phyloP scores from a whole-genome alignment of 2,888 invertebrate species.

The Drosophila picticornis region DNA sequence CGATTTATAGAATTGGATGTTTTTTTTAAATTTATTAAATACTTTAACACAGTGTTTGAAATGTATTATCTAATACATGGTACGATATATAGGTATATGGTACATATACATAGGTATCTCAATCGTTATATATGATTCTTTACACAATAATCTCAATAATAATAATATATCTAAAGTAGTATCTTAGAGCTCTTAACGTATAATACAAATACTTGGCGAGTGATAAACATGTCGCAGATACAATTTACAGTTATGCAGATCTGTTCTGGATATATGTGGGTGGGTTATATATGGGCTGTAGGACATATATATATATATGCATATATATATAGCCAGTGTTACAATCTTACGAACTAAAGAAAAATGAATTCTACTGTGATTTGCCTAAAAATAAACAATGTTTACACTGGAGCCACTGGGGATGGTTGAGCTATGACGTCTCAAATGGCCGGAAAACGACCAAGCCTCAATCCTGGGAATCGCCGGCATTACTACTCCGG shows the following conservation, averaged over 20 bases:
- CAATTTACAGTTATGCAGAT: conserved; percentile 40
- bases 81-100: conserved; percentile 59
- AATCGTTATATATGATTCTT: conserved; percentile 48
- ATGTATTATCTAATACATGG: conserved; percentile 71
- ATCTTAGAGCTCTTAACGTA: conserved; percentile 65
- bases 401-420: conserved; percentile 15
- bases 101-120: conserved; percentile 62
- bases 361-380: conserved; percentile 38
- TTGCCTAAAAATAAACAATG: conserved; percentile 44
- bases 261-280: conserved; percentile 21
- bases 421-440: conserved; percentile 47
- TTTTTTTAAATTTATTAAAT: conserved; percentile 72
- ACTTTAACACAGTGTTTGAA: conserved; percentile 81
- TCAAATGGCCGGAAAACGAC: conserved; percentile 79
- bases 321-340: conserved; percentile 24
- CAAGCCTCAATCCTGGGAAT: conserved; percentile 84
- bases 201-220: conserved; percentile 51
- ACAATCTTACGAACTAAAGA: conserved; percentile 42
- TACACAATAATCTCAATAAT: conserved; percentile 68
- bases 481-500: conserved; percentile 84
- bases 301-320: conserved; percentile 9
- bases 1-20: conserved; percentile 42
- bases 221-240: conserved; percentile 41
- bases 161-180: conserved; percentile 60
- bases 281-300: conserved; percentile 18